Evolutionary conservation across 2,797 vertebrate genomes (phyloP), one percentile per base, ranked within the genome.

Genomic region (Muscicapa comitata): DNA sequence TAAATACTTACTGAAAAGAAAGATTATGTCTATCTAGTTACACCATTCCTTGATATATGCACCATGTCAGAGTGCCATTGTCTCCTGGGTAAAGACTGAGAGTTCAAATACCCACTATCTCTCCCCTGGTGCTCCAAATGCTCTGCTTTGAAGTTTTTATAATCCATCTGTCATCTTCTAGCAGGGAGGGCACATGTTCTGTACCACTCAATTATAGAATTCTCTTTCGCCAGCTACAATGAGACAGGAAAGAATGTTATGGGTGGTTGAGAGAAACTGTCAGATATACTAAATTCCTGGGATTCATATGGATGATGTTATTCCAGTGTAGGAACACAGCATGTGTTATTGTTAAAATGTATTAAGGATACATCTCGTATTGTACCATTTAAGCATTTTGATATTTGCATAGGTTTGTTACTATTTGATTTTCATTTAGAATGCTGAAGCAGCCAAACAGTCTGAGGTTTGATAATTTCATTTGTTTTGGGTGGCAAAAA

Each of bases 91-190:
- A 99, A 99, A 99, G 99, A 99, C 98, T 98, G 98, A 98, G 99
- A 99, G 99, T 99, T 99, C 99, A 99, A 99, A 99, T 99, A 99
- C 99, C 99, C 99, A 98, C 98, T 98, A 98, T 99, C 99, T 99
- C 99, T 99, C 99, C 99, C 99, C 98, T 98, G 99, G 99, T 99
- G 98, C 98, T 99, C 98, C 98, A 98, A 99, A 99, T 98, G 99
- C 99, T 98, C 97, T 97, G 98, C 99, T 99, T 99, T 99, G 99
- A 99, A 99, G 99, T 99, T 99, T 99, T 99, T 99, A 99, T 99
- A 99, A 99, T 99, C 99, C 99, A 99, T 99, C 99, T 99, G 99
- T 99, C 99, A 99, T 99, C 99, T 99, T 98, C 98, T 97, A 99
- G 99, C 98, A 98, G 98, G 98, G 98, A 99, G 99, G 99, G 99